A percentile compares a stretch with the other conserved stretches of the same genome.
These are phyloP conservation scores for Metopia argyrocephala DNA, from an alignment of 2,888 invertebrate species.

Conservation along the genomic window DNA sequence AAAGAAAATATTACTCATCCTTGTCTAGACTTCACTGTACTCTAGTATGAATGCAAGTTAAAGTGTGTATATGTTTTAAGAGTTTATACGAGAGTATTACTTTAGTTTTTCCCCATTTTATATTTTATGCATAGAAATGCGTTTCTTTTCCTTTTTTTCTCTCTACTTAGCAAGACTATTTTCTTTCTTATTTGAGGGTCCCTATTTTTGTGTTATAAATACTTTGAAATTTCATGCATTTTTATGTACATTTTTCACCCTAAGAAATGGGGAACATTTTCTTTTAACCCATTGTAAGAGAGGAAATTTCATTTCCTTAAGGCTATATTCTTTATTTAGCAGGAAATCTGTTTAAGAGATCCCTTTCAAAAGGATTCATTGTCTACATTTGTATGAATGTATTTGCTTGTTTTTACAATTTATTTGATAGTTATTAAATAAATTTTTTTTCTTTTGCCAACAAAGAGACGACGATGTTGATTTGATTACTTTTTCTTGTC, in stretches of 20 bases:
- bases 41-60: not conserved
- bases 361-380: too few species aligned
- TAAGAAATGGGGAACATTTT: not conserved
- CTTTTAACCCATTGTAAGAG: slow-evolving; percentile 8
- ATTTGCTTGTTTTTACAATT: too few species aligned
- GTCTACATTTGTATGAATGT: too few species aligned
- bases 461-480: too few species aligned
- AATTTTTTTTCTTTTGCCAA: too few species aligned
- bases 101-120: slow-evolving; percentile 25
- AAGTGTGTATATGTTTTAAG: not conserved
- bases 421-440: too few species aligned
- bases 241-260: not conserved
- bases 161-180: slow-evolving; percentile 43
- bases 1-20: too few species aligned
- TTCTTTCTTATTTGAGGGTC: slow-evolving; percentile 48
- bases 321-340: not conserved
- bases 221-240: slow-evolving; percentile 48
- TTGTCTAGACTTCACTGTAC: not conserved
- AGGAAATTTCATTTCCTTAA: not conserved
- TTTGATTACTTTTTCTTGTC: too few species aligned
- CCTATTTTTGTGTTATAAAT: slow-evolving; percentile 44
- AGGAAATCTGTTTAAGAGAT: not conserved
- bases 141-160: slow-evolving; percentile 26
- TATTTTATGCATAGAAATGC: slow-evolving; percentile 54
- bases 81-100: slow-evolving; percentile 9